These are phyloP conservation scores for Hyles euphorbiae DNA, from an alignment of 1,140 invertebrate species.

Conservation along the genomic window DNA sequence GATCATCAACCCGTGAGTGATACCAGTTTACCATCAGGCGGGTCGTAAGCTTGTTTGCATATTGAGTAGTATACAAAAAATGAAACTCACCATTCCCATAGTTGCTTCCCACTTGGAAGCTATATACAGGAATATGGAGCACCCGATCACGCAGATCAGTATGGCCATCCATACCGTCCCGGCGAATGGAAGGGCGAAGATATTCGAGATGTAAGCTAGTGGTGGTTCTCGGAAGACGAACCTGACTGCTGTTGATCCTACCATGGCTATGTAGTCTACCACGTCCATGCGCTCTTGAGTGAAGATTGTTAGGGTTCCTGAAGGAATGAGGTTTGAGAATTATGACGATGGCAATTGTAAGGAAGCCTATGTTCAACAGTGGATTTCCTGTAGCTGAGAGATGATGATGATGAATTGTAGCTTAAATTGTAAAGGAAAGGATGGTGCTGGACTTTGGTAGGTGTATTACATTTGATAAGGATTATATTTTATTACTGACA, in stretches of 20 bases:
- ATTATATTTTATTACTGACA: no score
- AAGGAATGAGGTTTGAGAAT: not conserved
- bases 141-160: constrained; percentile 56
- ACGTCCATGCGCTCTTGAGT: constrained; percentile 61
- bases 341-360: not conserved
- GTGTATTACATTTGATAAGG: no score
- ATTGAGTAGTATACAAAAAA: no score
- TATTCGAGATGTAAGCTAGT: constrained; percentile 78
- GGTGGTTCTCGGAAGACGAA: constrained; percentile 81
- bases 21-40: no score
- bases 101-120: constrained; percentile 65
- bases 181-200: constrained; percentile 79
- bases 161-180: constrained; percentile 78
- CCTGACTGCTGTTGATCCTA: constrained; percentile 75
- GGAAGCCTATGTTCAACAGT: no score
- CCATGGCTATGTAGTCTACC: constrained; percentile 79
- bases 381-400: no score
- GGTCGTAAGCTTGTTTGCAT: no score
- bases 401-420: no score
- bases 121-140: constrained; percentile 53
- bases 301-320: constrained; percentile 59
- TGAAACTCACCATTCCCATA: constrained; percentile 44
- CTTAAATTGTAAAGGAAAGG: no score
- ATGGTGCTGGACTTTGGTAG: no score
- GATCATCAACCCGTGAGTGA: no score